Conservation (phyloP, 2,888 invertebrate genomes). For the Tachina lurida region DNA sequence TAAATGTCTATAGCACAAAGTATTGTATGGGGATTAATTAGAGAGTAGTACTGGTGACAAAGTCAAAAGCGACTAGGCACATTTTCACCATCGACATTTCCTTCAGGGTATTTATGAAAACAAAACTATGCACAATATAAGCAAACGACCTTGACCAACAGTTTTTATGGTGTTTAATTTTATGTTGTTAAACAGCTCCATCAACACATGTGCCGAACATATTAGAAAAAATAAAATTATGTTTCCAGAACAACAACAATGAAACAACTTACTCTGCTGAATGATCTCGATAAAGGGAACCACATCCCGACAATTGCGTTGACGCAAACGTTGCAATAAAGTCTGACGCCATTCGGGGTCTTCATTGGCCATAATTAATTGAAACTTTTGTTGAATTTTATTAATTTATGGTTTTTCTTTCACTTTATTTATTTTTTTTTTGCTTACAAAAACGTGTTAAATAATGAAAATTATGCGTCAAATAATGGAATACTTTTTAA, state of each 20-base stretch:
- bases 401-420: not conserved
- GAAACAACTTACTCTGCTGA: conserved; percentile 88
- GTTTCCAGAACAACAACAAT: not conserved
- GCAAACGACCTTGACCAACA: conserved; percentile 62
- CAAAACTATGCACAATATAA: conserved; percentile 12
- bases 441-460: not conserved
- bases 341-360: conserved; percentile 87
- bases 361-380: conserved; percentile 79
- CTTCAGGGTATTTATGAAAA: no score
- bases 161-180: conserved; percentile 22
- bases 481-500: not conserved
- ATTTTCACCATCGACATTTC: no score
- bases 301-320: conserved; percentile 90
- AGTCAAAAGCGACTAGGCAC: no score
- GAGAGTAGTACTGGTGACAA: no score
- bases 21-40: no score
- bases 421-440: not conserved
- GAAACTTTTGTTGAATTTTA: not conserved
- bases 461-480: not conserved
- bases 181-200: conserved; percentile 13
- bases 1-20: no score
- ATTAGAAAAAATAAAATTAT: not conserved
- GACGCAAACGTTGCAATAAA: conserved; percentile 88
- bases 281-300: conserved; percentile 90
- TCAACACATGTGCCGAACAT: not conserved